phyloP scores from a whole-genome alignment of 2,797 vertebrate species.

The Alca torda region DNA sequence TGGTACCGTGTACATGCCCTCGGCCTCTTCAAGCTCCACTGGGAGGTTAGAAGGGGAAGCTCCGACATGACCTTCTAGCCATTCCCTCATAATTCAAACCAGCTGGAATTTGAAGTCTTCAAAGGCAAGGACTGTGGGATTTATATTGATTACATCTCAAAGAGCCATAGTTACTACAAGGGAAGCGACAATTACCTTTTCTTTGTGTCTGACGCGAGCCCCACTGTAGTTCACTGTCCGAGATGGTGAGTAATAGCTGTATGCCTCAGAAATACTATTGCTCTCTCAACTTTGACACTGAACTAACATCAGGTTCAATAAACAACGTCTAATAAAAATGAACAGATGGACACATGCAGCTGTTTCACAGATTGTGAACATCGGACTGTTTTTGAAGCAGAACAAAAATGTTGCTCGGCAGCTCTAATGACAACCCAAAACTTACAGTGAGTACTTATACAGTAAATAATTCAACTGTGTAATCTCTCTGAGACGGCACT shows the following conservation, averaged over 20 bases:
- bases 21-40: neutral
- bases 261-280: neutral
- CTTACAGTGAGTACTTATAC: neutral
- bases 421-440: neutral
- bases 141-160: conserved; percentile 11
- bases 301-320: neutral
- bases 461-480: neutral
- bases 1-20: neutral
- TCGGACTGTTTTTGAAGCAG: neutral
- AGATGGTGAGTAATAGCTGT: neutral
- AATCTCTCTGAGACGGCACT: neutral
- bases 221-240: neutral
- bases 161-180: neutral
- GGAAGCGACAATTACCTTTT: neutral
- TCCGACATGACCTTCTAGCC: neutral
- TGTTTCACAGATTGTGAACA: neutral
- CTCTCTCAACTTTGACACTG: neutral
- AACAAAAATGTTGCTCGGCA: neutral
- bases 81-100: conserved; percentile 3
- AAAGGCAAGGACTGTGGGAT: neutral
- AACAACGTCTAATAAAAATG: neutral
- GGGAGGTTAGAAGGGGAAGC: neutral
- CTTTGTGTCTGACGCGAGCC: neutral
- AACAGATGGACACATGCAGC: neutral
- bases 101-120: conserved; percentile 17